Evolutionary conservation across 2,113 vertebrate genomes (phyloP), one percentile per base, ranked within the genome.

Genomic region (Neotoma lepida): DNA sequence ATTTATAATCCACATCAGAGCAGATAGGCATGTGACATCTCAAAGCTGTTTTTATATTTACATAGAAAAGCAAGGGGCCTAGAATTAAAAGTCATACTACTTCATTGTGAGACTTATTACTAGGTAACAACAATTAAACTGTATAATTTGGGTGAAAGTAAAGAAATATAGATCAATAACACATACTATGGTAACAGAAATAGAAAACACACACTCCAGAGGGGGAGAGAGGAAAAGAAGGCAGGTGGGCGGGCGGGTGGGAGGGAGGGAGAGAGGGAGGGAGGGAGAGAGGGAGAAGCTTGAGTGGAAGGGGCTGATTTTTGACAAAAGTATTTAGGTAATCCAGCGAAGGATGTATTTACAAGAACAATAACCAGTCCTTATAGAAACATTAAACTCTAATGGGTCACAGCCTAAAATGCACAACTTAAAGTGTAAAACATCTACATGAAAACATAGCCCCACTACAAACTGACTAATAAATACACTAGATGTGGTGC

Each of bases 11-110:
- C 76, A 89, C 89, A 84, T 64, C 44, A 88, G 0, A 80, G 61
- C 20, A 90, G 58, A 33, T 13, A 41, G 51, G 39, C 22, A 41
- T 92, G 74, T 33, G 33, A 66, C 49, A 78, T 87, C 39, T 84
- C 46, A 88, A 92, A 92, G n/a, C 39, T 94, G 20, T 54, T 24
- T 13, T 39, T 81, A 64, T 77, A n/a, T 71, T 77, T 90, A 92
- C 22, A 46, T 7, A 73, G 26, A 86, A 90, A 90, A 90, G 30
- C 35, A 77, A 78, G 71, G 17, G 9, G 33, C 28, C 15, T 81
- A 77, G 35, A 39, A 91, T 10, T 78, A 78, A 49, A 15, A 49
- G 39, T 74, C 71, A 80, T 80, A 39, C 15, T 82, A 54, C 9
- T 89, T 73, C 30, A 86, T 18, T 94, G 82, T 24, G 82, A 70